Base-by-base conservation (phyloP, 2,888 invertebrate genomes). In the Platerodrilus igneus region DNA sequence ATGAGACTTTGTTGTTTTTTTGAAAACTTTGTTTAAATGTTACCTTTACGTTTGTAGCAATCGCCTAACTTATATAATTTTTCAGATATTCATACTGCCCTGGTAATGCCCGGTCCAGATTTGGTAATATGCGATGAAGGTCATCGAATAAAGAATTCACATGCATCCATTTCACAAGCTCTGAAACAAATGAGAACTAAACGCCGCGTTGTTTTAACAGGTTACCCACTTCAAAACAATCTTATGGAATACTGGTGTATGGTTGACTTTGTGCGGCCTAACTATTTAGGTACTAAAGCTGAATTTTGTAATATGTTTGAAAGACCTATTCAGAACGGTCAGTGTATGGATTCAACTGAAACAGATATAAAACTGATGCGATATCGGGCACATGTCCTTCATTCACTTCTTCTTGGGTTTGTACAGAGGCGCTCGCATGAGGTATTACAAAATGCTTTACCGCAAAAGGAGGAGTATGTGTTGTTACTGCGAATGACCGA, bases 261-360 rank as follows among this genome's bases (percentile, higher is more conserved):
- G 96, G 95, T 96, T 1, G 96, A 99, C 65, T 99, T 97, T 69
- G 96, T 97, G 0, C 77, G 97, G 13, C 99, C 99, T 0, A 95
- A 94, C 71, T 97, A 93, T 68, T 76, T 99, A 21, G 99, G 97
- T 41, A 90, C 90, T 13, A 92, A 94, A 67, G 90, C 92, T 0
- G 95, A 97, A 67, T 99, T 99, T 67, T 86, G 89, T 59, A 95
- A 96, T 65, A 96, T 96, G 94, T 99, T 99, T 65, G 97, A 97
- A 64, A 75, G 95, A 8, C 99, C 99, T 0, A 99, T 99, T 55
- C 93, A 91, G 69, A 97, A 97, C 66, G 99, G 97, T 0, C 96
- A 96, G 69, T 97, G 96, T 68, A 86, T 91, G 20, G 97, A 99
- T 67, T 94, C 93, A 10, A 97, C 96, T 0, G 88, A 90, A 0